phyloP scores from a whole-genome alignment of 2,888 invertebrate species.

The Tipula lateralis region DNA sequence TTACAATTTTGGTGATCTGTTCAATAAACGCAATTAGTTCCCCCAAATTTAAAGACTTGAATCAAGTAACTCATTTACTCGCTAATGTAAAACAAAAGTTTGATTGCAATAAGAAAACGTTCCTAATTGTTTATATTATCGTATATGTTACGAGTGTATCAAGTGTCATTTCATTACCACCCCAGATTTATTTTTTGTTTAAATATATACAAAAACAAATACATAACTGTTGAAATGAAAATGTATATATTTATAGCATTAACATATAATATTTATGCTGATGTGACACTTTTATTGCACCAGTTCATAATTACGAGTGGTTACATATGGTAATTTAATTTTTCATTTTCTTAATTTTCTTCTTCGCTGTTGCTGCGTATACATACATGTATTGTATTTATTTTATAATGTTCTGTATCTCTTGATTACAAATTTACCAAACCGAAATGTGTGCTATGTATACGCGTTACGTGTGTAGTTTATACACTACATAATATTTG shows the following conservation, averaged over 20 bases:
- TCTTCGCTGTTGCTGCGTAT: not conserved
- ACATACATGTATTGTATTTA: no score
- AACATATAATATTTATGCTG: not conserved
- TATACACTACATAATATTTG: not conserved
- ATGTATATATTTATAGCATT: not conserved
- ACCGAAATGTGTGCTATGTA: not conserved
- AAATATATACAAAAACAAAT: not conserved
- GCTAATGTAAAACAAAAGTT: no score
- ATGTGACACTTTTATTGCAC: constrained; percentile 19
- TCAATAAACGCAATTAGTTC: no score
- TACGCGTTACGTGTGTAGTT: not conserved
- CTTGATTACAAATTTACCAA: not conserved
- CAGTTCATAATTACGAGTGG: constrained; percentile 19
- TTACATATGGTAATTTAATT: constrained; percentile 15
- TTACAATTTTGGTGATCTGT: no score
- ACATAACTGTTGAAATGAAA: not conserved
- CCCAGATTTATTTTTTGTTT: not conserved
- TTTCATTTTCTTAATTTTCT: not conserved
- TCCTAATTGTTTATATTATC: no score
- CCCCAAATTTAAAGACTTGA: no score
- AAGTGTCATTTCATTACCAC: constrained; percentile 11
- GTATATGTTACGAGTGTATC: no score
- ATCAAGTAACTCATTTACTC: no score
- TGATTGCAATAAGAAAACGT: no score
- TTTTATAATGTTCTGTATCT: not conserved